These are phyloP conservation scores for Antedon mediterranea DNA, from an alignment of 53 echinoderm and acorn worm genomes.

Conservation along the genomic window DNA sequence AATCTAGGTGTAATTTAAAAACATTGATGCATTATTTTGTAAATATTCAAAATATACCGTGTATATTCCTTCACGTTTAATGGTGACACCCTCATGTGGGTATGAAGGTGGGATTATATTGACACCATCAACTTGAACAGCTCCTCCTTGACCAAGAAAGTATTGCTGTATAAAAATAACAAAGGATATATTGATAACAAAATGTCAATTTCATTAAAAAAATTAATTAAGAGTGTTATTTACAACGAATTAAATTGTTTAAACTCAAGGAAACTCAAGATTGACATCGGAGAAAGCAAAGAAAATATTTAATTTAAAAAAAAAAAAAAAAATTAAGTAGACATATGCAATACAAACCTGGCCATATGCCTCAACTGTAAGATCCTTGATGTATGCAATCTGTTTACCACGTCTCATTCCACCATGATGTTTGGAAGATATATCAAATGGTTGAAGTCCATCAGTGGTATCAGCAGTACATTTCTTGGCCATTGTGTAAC, in stretches of 20 bases:
- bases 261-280: too few species aligned
- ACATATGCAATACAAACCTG: background rate
- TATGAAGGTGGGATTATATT: background rate
- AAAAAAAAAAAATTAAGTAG: too few species aligned
- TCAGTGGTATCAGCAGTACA: background rate
- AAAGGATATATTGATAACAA: too few species aligned
- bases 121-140: background rate
- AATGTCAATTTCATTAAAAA: too few species aligned
- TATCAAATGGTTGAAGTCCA: background rate
- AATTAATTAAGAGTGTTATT: too few species aligned
- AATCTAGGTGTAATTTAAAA: too few species aligned
- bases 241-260: too few species aligned
- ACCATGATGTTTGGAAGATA: background rate
- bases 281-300: too few species aligned
- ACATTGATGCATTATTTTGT: too few species aligned
- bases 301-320: too few species aligned
- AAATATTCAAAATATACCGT: background rate
- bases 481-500: conserved; percentile 10
- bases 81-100: background rate
- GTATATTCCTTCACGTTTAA: background rate
- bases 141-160: background rate
- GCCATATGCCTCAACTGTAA: background rate
- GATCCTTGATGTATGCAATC: background rate
- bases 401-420: background rate
- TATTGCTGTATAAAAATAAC: background rate